Evolutionary conservation across 1,140 invertebrate genomes (phyloP).

Genomic region (Calephelis nemesis): DNA sequence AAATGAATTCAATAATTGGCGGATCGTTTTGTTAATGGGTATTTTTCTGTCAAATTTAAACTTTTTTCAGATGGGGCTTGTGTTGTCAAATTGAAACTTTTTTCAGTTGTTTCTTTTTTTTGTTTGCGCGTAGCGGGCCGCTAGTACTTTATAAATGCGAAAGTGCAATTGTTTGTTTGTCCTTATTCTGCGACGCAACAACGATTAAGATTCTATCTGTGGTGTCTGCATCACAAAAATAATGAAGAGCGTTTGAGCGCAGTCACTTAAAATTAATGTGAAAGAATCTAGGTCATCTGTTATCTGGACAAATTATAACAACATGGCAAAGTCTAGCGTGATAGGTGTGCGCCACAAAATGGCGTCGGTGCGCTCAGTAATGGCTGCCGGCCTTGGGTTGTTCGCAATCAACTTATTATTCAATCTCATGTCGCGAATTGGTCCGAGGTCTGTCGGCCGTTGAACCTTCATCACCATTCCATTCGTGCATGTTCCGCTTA

Average conservation of each 20-base stretch:
- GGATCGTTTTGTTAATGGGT: too few relatives aligned
- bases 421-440: conserved; percentile 79
- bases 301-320: conserved; percentile 23
- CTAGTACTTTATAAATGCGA: too few relatives aligned
- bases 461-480: conserved; percentile 62
- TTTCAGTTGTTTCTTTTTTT: too few relatives aligned
- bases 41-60: too few relatives aligned
- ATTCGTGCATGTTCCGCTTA: conserved; percentile 40
- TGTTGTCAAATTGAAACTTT: too few relatives aligned
- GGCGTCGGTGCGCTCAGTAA: conserved; percentile 57
- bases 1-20: too few relatives aligned
- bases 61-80: too few relatives aligned
- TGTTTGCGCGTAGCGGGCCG: too few relatives aligned
- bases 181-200: too few relatives aligned
- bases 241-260: background rate
- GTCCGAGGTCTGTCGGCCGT: conserved; percentile 70
- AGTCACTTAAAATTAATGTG: background rate
- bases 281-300: conserved; percentile 7
- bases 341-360: conserved; percentile 63
- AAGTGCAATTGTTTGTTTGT: too few relatives aligned
- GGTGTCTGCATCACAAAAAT: too few relatives aligned
- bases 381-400: conserved; percentile 70
- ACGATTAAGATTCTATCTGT: too few relatives aligned
- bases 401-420: conserved; percentile 78
- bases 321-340: conserved; percentile 16